Conservation (phyloP, 2,797 vertebrate species). For the Enteromius argenteus region DNA sequence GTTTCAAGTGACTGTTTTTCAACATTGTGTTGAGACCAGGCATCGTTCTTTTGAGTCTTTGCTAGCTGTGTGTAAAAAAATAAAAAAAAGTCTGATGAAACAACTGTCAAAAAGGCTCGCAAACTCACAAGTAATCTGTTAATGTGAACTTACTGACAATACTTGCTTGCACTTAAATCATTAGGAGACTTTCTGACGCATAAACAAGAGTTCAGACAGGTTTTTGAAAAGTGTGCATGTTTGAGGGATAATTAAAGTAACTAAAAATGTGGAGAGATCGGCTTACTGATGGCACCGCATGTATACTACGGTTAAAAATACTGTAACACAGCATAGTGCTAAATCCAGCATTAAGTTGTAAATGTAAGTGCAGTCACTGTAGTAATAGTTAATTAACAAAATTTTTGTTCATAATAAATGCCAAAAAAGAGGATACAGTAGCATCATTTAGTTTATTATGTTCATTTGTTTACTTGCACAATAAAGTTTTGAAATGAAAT, state of each 20-base stretch:
- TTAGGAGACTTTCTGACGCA: not conserved
- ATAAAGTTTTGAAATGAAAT: not conserved
- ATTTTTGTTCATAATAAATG: not conserved
- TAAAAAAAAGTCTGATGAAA: not conserved
- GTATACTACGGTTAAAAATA: not conserved
- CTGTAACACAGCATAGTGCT: not conserved
- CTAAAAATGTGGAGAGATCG: not conserved
- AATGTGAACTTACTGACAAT: not conserved
- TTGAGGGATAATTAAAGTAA: not conserved
- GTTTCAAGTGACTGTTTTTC: not conserved
- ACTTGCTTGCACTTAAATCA: no score
- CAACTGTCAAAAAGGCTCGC: not conserved
- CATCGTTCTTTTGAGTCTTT: not conserved
- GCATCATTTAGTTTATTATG: not conserved
- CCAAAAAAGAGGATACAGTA: not conserved
- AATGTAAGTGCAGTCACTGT: not conserved
- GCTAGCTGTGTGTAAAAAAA: not conserved
- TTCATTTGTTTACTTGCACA: not conserved
- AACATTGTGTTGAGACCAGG: not conserved
- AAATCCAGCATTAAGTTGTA: not conserved
- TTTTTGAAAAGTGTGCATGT: not conserved
- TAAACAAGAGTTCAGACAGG: not conserved
- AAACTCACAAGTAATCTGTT: not conserved
- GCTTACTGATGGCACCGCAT: not conserved
- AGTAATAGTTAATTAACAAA: not conserved